Conservation (phyloP, 2,888 invertebrate genomes). For the Rhabditoides inermis region DNA sequence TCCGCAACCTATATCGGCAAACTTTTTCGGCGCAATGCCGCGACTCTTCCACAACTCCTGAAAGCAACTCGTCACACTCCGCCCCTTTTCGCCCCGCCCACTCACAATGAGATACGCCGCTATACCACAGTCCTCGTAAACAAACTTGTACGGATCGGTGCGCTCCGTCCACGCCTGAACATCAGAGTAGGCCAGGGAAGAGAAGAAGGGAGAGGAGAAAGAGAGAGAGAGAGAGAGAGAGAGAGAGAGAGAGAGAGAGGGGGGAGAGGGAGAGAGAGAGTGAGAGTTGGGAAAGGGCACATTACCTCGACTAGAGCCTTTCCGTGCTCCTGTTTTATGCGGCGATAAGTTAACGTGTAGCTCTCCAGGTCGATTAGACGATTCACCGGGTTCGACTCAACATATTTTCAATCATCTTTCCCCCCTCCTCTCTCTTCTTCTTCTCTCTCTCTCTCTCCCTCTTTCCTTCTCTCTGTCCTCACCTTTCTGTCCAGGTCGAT, state of each 20-base stretch:
- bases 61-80: constrained; percentile 1
- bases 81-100: neutral
- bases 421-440: no score
- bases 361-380: constrained; percentile 26
- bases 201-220: neutral
- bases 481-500: constrained; percentile 15
- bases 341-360: constrained; percentile 26
- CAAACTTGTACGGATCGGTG: constrained; percentile 86
- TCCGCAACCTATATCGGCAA: constrained; percentile 92
- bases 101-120: constrained; percentile 69
- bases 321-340: constrained; percentile 25
- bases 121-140: constrained; percentile 91
- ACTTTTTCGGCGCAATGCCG: constrained; percentile 54
- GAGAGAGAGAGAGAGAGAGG: neutral
- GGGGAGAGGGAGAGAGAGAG: neutral
- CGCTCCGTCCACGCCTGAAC: constrained; percentile 78
- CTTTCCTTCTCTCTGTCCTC: no score
- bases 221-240: neutral
- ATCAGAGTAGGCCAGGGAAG: no score
- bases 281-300: neutral
- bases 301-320: constrained; percentile 16
- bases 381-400: constrained; percentile 4
- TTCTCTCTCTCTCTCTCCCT: no score
- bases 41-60: constrained; percentile 18
- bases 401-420: constrained; percentile 1